A percentile compares a stretch with the other conserved stretches of the same genome.
Conservation (phyloP, 2,888 invertebrate genomes). For the Tillus elongatus region DNA sequence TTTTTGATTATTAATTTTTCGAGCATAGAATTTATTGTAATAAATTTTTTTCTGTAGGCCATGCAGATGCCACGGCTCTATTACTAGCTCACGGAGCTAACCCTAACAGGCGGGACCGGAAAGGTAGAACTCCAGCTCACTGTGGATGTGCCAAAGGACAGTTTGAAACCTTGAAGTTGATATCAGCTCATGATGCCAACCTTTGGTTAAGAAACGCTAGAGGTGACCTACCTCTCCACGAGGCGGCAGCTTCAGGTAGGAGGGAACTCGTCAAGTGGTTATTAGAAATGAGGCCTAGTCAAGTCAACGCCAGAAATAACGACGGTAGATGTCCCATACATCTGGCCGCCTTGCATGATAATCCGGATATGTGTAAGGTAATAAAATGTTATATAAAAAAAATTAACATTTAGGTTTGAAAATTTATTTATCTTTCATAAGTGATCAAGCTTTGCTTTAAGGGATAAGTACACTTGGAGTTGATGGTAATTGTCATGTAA, state of each 20-base stretch:
- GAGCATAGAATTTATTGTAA: too few species aligned
- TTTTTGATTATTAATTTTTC: too few species aligned
- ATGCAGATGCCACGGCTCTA: conserved; percentile 84
- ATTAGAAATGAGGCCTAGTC: conserved; percentile 70
- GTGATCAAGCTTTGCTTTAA: too few species aligned
- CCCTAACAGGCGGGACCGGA: conserved; percentile 84
- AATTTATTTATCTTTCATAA: conserved; percentile 7
- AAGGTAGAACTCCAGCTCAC: conserved; percentile 87
- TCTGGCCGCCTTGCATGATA: conserved; percentile 87
- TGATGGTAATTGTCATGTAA: too few species aligned
- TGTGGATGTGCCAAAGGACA: conserved; percentile 96
- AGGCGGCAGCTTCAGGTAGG: conserved; percentile 87
- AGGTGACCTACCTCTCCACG: conserved; percentile 92
- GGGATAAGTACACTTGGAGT: too few species aligned
- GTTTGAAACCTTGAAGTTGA: conserved; percentile 55
- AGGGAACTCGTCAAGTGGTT: conserved; percentile 85
- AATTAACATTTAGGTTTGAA: too few species aligned
- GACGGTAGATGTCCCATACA: conserved; percentile 90
- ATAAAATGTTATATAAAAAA: conserved; percentile 14
- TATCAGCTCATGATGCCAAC: conserved; percentile 70
- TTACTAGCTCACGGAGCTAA: conserved; percentile 85
- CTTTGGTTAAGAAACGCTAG: conserved; percentile 86
- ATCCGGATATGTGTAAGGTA: conserved; percentile 85
- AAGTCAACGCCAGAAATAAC: conserved; percentile 79
- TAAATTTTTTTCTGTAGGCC: conserved; percentile 50